Evolutionary conservation across 2,888 invertebrate species (phyloP).

Genomic region (Muschampia plurimacula): DNA sequence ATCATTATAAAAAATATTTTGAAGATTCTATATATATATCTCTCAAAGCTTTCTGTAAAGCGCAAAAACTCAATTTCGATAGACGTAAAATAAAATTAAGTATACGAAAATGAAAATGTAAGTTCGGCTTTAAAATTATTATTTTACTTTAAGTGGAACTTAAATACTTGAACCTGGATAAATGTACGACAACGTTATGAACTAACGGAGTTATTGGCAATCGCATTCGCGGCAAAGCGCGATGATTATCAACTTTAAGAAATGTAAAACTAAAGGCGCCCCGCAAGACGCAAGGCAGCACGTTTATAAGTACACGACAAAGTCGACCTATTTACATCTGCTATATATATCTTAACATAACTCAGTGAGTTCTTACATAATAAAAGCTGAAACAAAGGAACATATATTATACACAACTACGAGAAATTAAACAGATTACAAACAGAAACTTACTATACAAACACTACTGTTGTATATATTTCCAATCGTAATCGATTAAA

Average conservation of each 20-base stretch:
- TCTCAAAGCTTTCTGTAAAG: background rate
- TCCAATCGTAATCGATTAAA: background rate
- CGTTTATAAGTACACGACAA: background rate
- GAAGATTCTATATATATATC: too few relatives aligned
- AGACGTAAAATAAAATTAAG: too few relatives aligned
- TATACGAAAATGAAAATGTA: too few relatives aligned
- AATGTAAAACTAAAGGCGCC: background rate
- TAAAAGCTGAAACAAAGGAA: background rate
- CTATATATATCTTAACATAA: background rate
- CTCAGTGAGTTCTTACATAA: constrained; percentile 10
- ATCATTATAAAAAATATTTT: too few relatives aligned
- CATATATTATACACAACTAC: background rate
- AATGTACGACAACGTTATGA: background rate
- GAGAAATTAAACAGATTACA: background rate
- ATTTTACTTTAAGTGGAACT: background rate
- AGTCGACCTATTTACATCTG: background rate
- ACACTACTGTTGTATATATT: background rate
- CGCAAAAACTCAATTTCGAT: too few relatives aligned
- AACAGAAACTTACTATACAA: background rate
- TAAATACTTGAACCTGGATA: background rate
- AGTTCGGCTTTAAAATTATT: background rate
- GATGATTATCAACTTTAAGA: background rate
- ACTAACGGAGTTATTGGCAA: constrained; percentile 1
- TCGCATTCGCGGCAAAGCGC: background rate
- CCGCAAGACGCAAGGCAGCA: background rate